Percentiles rank a stretch among this genome's conserved stretches.
phyloP scores from a whole-genome alignment of 2,888 invertebrate species.

The Pseudeuparius sepicola region DNA sequence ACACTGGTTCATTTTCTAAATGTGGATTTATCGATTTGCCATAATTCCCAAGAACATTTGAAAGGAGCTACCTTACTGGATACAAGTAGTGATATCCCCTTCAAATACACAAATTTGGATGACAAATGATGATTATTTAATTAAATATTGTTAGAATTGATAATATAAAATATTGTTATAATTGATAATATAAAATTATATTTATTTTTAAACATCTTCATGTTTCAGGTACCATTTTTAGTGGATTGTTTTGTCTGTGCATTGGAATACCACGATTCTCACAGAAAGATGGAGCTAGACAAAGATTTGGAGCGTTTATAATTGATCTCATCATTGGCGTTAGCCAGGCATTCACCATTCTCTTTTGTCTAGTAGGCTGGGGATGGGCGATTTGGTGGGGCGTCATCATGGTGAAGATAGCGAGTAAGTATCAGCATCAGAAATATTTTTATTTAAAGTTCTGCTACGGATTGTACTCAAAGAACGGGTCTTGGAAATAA shows the following conservation, averaged over 20 bases:
- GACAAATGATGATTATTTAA: too few relatives aligned
- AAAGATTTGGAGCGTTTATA: conserved; percentile 69
- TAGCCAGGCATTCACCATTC: conserved; percentile 84
- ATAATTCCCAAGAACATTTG: too few relatives aligned
- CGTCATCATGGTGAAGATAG: conserved; percentile 78
- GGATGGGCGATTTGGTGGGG: conserved; percentile 99
- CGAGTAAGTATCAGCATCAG: conserved; percentile 56
- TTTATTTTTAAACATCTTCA: conserved; percentile 4
- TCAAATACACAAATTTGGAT: too few relatives aligned
- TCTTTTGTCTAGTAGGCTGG: conserved; percentile 93
- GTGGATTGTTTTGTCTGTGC: conserved; percentile 81
- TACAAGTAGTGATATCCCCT: too few relatives aligned
- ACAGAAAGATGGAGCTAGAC: conserved; percentile 64
- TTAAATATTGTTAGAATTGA: too few relatives aligned
- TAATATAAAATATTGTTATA: too few relatives aligned
- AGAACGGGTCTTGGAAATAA: too few relatives aligned
- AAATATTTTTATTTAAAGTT: conserved; percentile 3
- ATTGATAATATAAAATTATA: too few relatives aligned
- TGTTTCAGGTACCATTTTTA: conserved; percentile 72
- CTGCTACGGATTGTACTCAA: too few relatives aligned
- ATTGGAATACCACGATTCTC: conserved; percentile 83
- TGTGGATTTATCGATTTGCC: too few relatives aligned
- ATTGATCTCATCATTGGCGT: conserved; percentile 80
- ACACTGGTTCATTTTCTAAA: too few relatives aligned
- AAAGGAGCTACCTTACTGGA: too few relatives aligned